Percentiles rank a stretch among this genome's conserved stretches.
phyloP scores from a whole-genome alignment of 2,113 vertebrate genomes.

The Psophia crepitans region DNA sequence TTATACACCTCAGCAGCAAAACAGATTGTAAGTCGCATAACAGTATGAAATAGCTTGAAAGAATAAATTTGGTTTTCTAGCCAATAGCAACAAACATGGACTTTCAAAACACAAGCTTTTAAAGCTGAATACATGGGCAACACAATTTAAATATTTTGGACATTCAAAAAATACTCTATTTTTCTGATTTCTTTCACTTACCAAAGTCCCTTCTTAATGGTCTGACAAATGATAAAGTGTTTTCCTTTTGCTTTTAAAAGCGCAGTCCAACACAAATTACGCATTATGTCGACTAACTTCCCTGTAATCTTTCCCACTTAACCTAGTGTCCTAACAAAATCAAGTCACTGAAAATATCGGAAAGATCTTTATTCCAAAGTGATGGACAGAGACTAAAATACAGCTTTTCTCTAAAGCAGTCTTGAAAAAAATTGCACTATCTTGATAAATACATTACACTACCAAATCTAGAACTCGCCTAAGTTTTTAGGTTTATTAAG shows the following conservation, averaged over 20 bases:
- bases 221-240: not conserved
- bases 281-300: not conserved
- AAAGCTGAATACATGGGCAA: not conserved
- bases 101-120: not conserved
- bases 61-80: not conserved
- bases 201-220: not conserved
- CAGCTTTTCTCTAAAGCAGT: not conserved
- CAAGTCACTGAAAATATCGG: not conserved
- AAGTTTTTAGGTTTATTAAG: not conserved
- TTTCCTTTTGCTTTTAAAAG: not conserved
- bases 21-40: not conserved
- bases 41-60: not conserved
- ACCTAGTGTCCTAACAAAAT: not conserved
- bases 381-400: not conserved
- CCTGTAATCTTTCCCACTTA: not conserved
- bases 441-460: not conserved
- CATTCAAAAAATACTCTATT: no score
- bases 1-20: not conserved
- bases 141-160: not conserved
- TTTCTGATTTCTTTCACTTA: not conserved
- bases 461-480: not conserved
- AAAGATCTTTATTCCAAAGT: not conserved
- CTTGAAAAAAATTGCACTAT: not conserved
- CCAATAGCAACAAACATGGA: not conserved
- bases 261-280: not conserved